A percentile compares a stretch with the other conserved stretches of the same genome.
These are phyloP conservation scores for Pangasius sanitwongsei DNA, from an alignment of 2,797 vertebrate genomes.

Conservation along the genomic window DNA sequence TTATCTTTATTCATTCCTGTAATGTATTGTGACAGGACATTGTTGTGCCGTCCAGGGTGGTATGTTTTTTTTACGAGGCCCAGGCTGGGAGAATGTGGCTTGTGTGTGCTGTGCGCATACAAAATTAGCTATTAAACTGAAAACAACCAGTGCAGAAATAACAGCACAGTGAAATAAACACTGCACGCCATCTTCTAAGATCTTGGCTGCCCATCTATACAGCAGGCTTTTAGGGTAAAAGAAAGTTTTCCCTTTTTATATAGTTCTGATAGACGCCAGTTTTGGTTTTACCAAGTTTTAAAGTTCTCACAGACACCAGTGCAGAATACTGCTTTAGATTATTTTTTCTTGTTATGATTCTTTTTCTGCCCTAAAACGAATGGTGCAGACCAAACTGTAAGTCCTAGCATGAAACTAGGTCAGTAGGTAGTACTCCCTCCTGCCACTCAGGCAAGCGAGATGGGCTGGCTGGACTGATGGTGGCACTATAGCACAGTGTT, in stretches of 20 bases:
- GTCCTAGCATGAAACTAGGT: background rate
- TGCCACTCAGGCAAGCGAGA: background rate
- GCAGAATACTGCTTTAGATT: background rate
- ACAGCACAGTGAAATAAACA: background rate
- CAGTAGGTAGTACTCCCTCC: background rate
- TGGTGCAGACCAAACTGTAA: background rate
- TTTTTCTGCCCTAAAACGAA: background rate
- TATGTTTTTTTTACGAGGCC: no score
- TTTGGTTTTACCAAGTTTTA: background rate
- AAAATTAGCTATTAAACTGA: background rate
- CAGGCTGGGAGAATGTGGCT: background rate
- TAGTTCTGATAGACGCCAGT: background rate
- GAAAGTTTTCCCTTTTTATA: background rate
- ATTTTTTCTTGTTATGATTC: background rate
- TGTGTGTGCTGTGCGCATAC: background rate
- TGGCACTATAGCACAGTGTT: slow-evolving; percentile 1
- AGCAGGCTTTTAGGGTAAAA: background rate
- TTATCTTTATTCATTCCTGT: background rate
- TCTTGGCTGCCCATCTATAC: background rate
- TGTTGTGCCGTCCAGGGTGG: background rate
- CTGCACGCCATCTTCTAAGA: background rate
- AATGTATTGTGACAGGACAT: background rate
- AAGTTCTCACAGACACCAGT: no score
- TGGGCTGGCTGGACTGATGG: background rate
- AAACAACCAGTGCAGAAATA: background rate